phyloP scores from a whole-genome alignment of 2,888 invertebrate genomes.

The Acanthoscelides obtectus region DNA sequence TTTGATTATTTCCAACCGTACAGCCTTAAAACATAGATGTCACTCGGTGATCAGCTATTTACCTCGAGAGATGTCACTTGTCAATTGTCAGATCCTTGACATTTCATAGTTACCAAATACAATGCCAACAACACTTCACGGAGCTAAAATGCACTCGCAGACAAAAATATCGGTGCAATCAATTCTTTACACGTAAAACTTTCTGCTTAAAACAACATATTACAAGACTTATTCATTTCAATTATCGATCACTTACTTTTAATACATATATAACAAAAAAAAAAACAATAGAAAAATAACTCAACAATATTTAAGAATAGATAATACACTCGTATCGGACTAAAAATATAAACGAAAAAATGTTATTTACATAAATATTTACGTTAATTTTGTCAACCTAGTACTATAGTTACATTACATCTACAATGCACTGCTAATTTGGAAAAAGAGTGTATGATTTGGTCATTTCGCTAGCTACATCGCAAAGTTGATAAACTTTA shows the following conservation, averaged over 20 bases:
- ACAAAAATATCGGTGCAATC: too few species aligned
- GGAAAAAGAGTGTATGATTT: conserved; percentile 1
- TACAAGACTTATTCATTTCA: neutral
- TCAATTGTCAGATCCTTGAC: too few species aligned
- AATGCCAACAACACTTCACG: too few species aligned
- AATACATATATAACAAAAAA: neutral
- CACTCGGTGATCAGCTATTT: too few species aligned
- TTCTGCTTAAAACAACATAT: neutral
- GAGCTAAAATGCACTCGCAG: too few species aligned
- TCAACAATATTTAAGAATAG: neutral
- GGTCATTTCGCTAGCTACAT: conserved; percentile 1
- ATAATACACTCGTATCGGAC: neutral
- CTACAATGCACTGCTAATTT: neutral
- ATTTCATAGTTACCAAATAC: too few species aligned
- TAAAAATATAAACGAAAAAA: neutral
- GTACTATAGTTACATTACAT: neutral
- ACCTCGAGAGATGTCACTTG: too few species aligned
- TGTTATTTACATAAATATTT: conserved; percentile 1
- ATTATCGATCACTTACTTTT: neutral
- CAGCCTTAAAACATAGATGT: too few species aligned
- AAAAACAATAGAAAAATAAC: neutral
- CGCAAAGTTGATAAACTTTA: neutral
- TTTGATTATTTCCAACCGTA: too few species aligned
- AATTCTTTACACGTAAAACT: too few species aligned
- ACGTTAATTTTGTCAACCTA: neutral